Base-by-base conservation (phyloP, 2,113 vertebrate species). In the Phylloscopus trochilus region DNA sequence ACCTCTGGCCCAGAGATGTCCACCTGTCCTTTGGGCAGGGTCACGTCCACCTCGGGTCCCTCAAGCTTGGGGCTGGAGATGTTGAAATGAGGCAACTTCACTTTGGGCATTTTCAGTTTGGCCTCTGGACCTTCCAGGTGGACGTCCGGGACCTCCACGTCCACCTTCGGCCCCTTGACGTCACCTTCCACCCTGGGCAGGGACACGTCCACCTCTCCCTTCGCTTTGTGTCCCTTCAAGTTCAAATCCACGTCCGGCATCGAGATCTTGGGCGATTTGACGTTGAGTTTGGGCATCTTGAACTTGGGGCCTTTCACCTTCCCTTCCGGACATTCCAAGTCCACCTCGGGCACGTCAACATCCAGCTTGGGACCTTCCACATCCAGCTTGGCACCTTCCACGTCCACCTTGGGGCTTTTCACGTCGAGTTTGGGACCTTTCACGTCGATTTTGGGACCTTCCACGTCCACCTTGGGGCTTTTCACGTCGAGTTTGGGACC, bases 71-170 rank as follows among this genome's bases (percentile, higher is more conserved):
- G 89, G 14, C 91, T 89, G 0, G 97, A 90, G 30, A 95, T n/a
- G 3, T 85, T 31, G 24, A 98, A 96, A 24, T 97, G 97, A 9
- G 98, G 97, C 87, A 97, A 37, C 70, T 97, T 98, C n/a, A 98
- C 5, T 19, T 97, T 97, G 3, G 98, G 98, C 46, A 91, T 93
- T 72, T 98, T 98, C 19, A 98, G 41, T 43, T 98, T 95, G 78
- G 93, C 97, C 43, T 98, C 98, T 2, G 98, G 95, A 4, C 95
- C 83, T 15, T 98, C 97, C 79, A 97, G 73, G 8, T 97, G 89
- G 31, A 89, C 80, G 11, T 97, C 96, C 1, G 92, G 97, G 20
- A 72, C 89, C 68, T 92, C 94, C 6, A 97, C 53, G 0, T 97
- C 97, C 6, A 97, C 23, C 26, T 97, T 94, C 0, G 97, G 95